A percentile compares a stretch with the other conserved stretches of the same genome.
Evolutionary conservation across 2,888 invertebrate species (phyloP).

Genomic region (Ormyrus labotus): DNA sequence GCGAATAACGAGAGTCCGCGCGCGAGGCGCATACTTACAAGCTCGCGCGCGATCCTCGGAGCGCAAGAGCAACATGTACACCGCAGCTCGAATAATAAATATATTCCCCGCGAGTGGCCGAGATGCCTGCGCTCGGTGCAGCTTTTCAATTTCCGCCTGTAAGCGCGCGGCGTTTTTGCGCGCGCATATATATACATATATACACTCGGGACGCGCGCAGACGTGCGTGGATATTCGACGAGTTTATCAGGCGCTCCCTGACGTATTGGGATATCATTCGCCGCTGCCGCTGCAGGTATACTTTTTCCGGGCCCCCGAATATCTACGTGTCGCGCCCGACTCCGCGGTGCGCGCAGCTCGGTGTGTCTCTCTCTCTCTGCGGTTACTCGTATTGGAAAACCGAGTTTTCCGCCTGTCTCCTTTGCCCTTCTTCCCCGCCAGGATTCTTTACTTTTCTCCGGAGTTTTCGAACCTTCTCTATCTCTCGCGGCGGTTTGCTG

Average conservation of each 20-base stretch:
- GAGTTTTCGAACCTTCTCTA: background rate
- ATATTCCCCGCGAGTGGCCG: no score
- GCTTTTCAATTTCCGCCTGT: constrained; percentile 34
- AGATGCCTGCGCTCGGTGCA: background rate
- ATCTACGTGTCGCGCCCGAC: background rate
- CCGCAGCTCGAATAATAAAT: no score
- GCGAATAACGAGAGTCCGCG: no score
- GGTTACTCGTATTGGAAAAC: background rate
- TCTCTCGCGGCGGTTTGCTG: no score
- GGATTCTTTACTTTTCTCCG: background rate
- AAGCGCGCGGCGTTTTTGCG: background rate
- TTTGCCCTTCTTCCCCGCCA: background rate
- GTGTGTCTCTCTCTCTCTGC: constrained; percentile 5
- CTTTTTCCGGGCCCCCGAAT: constrained; percentile 23
- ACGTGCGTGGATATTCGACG: constrained; percentile 1
- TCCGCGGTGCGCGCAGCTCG: background rate
- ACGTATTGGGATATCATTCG: no score
- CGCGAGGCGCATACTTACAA: no score
- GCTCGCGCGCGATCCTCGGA: no score
- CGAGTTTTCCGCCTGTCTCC: background rate
- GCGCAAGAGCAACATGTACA: no score
- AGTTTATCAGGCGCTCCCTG: background rate
- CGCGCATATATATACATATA: background rate
- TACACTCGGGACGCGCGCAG: background rate
- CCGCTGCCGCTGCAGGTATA: background rate